Conservation (phyloP, 2,113 vertebrate species). For the Leucosticte australis region DNA sequence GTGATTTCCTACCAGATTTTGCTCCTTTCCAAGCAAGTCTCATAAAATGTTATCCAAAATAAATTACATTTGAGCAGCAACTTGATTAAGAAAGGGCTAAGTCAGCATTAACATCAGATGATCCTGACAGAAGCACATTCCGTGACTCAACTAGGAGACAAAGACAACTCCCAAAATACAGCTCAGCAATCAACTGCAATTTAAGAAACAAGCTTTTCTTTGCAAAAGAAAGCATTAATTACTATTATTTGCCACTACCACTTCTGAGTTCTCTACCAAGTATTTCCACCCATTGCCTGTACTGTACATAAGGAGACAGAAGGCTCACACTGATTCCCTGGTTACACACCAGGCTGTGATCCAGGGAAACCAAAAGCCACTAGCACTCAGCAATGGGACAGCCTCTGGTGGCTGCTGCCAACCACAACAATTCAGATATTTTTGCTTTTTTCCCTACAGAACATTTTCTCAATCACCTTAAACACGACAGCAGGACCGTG, state of each 20-base stretch:
- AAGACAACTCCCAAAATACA: not conserved
- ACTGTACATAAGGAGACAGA: not conserved
- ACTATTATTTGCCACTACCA: not conserved
- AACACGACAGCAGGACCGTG: not conserved
- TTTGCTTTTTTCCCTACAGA: not conserved
- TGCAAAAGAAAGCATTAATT: not conserved
- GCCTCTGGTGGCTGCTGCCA: not conserved
- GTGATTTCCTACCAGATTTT: not conserved
- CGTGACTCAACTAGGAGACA: not conserved
- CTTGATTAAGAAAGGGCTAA: not conserved
- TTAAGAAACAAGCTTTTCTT: not conserved
- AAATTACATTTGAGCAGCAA: not conserved
- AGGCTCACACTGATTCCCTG: not conserved
- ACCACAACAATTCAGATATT: not conserved
- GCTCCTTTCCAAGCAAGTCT: not conserved
- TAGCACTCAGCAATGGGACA: too few relatives aligned
- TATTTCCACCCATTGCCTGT: not conserved
- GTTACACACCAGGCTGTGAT: not conserved
- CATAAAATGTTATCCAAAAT: not conserved
- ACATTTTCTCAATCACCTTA: not conserved
- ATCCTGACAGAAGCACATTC: not conserved
- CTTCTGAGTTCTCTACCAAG: not conserved
- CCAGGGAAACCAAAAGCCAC: not conserved
- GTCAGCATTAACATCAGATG: not conserved
- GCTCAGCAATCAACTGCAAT: not conserved